Evolutionary conservation across 2,113 vertebrate genomes (phyloP).

Genomic region (Ciconia maguari): DNA sequence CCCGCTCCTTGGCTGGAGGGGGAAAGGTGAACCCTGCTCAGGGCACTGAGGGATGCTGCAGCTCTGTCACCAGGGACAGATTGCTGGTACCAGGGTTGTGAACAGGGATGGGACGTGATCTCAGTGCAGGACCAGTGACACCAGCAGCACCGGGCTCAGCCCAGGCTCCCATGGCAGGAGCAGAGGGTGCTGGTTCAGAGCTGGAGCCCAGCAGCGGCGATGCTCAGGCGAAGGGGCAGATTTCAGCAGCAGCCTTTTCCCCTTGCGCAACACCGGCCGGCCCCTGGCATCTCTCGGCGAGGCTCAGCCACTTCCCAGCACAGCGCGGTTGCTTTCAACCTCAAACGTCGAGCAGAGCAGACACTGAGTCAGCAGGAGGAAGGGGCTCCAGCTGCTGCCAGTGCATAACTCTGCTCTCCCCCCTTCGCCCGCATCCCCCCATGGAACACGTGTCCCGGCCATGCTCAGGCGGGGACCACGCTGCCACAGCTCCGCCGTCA

Average conservation of each 20-base stretch:
- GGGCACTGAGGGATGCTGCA: accelerated
- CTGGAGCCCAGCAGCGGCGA: neutral
- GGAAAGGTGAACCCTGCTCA: neutral
- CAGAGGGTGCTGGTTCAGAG: neutral
- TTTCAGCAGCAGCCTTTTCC: neutral
- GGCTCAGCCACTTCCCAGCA: neutral
- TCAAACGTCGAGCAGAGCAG: neutral
- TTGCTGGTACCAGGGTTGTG: neutral
- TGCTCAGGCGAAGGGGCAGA: neutral
- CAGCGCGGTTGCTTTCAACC: neutral
- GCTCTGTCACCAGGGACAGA: neutral
- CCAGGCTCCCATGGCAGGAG: neutral
- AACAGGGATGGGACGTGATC: accelerated
- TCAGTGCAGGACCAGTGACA: neutral
- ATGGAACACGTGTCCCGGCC: neutral
- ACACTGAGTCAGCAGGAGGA: conserved; percentile 51
- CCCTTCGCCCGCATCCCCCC: neutral
- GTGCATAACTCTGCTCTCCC: neutral
- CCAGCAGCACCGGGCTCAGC: neutral
- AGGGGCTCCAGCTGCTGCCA: conserved; percentile 33
- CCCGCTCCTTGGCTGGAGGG: neutral
- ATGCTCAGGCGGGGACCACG: accelerated
- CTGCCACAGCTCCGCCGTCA: accelerated
- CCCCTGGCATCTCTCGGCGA: neutral
- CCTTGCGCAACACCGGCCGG: neutral